These are phyloP conservation scores for Cepaea hortensis DNA, from an alignment of 2,888 invertebrate species.

Conservation along the genomic window DNA sequence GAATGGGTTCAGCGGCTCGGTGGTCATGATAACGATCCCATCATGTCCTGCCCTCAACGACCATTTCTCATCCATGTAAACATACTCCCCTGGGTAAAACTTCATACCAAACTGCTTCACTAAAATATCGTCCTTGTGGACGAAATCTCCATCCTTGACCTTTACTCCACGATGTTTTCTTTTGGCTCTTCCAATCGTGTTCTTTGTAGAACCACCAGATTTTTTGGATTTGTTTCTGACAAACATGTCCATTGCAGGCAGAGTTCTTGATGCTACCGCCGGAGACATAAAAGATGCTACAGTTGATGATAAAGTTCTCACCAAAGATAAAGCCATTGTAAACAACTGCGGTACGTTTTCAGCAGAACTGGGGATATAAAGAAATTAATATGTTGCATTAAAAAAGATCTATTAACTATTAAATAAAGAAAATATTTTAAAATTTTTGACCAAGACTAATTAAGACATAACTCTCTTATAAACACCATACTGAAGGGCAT, in stretches of 20 bases:
- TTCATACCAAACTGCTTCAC: conserved; percentile 69
- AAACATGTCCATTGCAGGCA: conserved; percentile 29
- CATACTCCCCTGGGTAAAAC: conserved; percentile 75
- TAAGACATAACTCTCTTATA: no score
- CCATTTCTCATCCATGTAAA: conserved; percentile 81
- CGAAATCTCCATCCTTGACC: conserved; percentile 70
- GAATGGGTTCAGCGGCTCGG: conserved; percentile 87
- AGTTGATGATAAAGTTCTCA: neutral
- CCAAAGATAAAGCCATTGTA: conserved; percentile 15
- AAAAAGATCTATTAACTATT: no score
- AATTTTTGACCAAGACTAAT: no score
- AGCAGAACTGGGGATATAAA: no score
- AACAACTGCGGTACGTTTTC: neutral
- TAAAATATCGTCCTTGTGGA: conserved; percentile 71
- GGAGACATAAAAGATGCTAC: neutral
- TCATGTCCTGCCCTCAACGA: conserved; percentile 85
- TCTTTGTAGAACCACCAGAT: conserved; percentile 60
- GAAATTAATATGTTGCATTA: neutral
- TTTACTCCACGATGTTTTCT: conserved; percentile 66
- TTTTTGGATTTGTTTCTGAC: conserved; percentile 63
- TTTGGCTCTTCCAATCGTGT: conserved; percentile 59
- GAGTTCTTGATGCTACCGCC: neutral
- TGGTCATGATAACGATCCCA: conserved; percentile 87
- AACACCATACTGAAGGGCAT: no score
- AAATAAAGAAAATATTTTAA: no score